Base-by-base conservation (phyloP, 2,113 vertebrate species). In the Hippoglossus stenolepis region DNA sequence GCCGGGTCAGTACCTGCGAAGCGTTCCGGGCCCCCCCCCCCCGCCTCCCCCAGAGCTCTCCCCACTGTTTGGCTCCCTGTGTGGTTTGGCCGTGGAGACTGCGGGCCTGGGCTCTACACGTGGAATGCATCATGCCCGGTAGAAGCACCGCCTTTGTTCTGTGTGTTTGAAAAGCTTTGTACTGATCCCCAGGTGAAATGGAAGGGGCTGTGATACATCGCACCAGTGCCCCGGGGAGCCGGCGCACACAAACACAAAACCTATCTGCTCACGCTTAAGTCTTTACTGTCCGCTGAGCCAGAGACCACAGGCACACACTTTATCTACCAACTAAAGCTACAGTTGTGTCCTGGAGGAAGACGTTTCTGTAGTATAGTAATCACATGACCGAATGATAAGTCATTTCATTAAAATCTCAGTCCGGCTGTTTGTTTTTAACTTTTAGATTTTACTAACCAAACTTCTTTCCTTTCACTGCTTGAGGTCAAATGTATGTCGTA, bases 131-230 rank as follows among this genome's bases (percentile, higher is more conserved):
- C 91, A 93, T 73, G 65, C 82, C 73, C 31, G 54, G 71, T 73
- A 83, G 87, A 90, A 85, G 83, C 40, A 43, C 88, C 49, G 59
- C 83, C 92, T 91, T 91, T 93, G 94, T 92, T 92, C 90, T 83
- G 59, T 53, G 66, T 87, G 89, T 92, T 92, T 87, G 88, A 91
- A 87, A 93, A 86, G 90, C 94, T 94, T 95, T 58, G 93, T 93
- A 87, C 93, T 95, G 94, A 92, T 95, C 95, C 92, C 79, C 93
- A 93, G 88, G 87, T 93, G 94, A 89, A 92, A 90, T 80, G 63
- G 77, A 85, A 54, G 70, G 80, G 31, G 73, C 77, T 80, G 70
- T 24, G 73, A 45, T n/a, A 35, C 63, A 20, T 54, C 47, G 6
- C 67, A 40, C 57, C 40, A 5, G 43, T 2, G 65, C 76, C 73